phyloP scores from a whole-genome alignment of 2,888 invertebrate species.

The Mesopsocus fuscifrons region DNA sequence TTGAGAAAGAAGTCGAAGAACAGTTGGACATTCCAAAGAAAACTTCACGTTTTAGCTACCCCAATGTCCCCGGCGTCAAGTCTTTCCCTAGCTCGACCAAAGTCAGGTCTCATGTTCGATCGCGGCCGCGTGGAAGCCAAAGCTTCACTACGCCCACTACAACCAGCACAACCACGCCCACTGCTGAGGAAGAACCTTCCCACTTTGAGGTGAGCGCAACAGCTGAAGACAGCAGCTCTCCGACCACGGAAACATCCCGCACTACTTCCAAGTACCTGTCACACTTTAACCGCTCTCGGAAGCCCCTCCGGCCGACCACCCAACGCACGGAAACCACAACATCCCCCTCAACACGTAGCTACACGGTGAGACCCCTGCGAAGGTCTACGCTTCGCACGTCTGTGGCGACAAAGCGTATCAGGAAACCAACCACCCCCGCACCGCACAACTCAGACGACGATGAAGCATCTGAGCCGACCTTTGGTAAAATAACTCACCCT shows the following conservation, averaged over 20 bases:
- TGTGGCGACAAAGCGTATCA: conserved; percentile 3
- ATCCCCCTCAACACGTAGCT: not conserved
- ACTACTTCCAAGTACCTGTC: not conserved
- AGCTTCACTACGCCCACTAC: conserved; percentile 8
- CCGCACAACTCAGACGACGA: conserved; percentile 1
- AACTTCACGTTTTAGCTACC: not conserved
- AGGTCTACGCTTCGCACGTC: conserved; percentile 3
- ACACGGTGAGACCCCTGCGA: conserved; percentile 10
- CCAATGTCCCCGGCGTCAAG: conserved; percentile 6
- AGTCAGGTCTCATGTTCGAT: not conserved
- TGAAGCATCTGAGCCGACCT: not conserved
- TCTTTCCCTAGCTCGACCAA: not conserved
- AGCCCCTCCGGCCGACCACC: conserved; percentile 5
- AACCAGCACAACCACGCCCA: conserved; percentile 9
- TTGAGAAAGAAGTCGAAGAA: not conserved
- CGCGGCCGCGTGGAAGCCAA: not conserved
- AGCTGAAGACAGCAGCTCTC: not conserved
- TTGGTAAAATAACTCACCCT: not conserved
- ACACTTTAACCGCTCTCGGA: not conserved
- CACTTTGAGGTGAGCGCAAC: not conserved
- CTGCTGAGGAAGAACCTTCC: conserved; percentile 10
- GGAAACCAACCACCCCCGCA: conserved; percentile 10
- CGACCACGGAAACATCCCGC: not conserved
- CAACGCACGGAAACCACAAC: not conserved
- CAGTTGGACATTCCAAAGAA: not conserved